Base-by-base conservation (phyloP, 2,888 invertebrate genomes). In the Dryadula phaetusa region DNA sequence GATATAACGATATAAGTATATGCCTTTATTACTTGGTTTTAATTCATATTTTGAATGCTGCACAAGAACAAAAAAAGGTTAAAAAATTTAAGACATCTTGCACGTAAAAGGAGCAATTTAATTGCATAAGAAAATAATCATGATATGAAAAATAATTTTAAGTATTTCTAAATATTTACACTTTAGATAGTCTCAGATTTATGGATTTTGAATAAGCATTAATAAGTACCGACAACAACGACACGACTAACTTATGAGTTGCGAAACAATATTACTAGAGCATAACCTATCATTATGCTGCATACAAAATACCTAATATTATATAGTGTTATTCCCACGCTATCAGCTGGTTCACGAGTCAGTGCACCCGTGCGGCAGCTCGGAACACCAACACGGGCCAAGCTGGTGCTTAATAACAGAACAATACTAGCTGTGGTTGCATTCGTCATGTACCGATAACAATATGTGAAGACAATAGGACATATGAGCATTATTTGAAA, bases 311-410 rank as follows among this genome's bases (percentile, higher is more conserved):
- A 65, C 60, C 47, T 67, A 49, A 66, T 64, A 47, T 44, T 67
- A 82, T 64, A 83, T 81, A 82, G 83, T 82, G 83, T 82, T 80
- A 78, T 90, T 90, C 90, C 87, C 90, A 91, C 91, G 87, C 80
- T 83, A 88, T 89, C 88, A 88, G 87, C 85, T 87, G 85, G 86
- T 84, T 85, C 79, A 88, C 85, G 90, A 86, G 79, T 77, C 85
- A 82, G 82, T 82, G 86, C 84, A 77, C 81, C 75, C 76, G 79
- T 79, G 82, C 85, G 77, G 73, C 84, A 75, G 81, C 78, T 80
- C 80, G 82, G 77, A 75, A 82, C 84, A 74, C 77, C 75, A 63
- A 37, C 77, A 71, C 76, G 79, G 42, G 46, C 25, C 44, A 52
- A 49, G 40, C 77, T 70, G 74, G 72, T 76, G 76, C 70, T 75